Conservation (phyloP, 2,888 invertebrate genomes). For the Nymphalis polychloros region DNA sequence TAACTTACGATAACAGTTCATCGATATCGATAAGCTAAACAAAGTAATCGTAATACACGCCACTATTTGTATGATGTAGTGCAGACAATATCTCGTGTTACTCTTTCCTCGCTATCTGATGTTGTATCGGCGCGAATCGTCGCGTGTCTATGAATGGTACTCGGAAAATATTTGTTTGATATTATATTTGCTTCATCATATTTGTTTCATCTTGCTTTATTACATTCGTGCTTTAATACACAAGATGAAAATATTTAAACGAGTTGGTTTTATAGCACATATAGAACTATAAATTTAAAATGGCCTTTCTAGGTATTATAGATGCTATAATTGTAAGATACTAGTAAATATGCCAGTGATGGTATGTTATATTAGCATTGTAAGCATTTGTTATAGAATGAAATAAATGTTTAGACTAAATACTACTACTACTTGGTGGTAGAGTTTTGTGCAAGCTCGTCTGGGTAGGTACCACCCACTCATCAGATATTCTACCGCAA, state of each 20-base stretch:
- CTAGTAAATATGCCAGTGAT: too few species aligned
- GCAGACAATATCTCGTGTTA: constrained; percentile 54
- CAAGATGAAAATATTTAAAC: neutral
- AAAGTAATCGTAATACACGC: constrained; percentile 44
- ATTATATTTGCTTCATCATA: constrained; percentile 25
- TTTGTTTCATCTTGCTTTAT: constrained; percentile 21
- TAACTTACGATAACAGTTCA: neutral
- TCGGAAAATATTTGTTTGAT: constrained; percentile 32
- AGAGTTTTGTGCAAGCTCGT: too few species aligned
- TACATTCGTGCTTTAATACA: constrained; percentile 16
- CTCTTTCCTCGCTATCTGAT: constrained; percentile 40
- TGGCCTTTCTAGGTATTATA: neutral
- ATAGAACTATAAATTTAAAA: neutral
- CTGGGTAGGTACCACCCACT: too few species aligned
- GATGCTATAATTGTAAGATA: too few species aligned
- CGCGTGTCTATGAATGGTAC: constrained; percentile 40
- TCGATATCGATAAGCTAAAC: constrained; percentile 30
- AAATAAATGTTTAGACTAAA: too few species aligned
- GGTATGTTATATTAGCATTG: too few species aligned
- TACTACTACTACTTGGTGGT: too few species aligned
- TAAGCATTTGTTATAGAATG: too few species aligned
- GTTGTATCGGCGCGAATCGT: constrained; percentile 41
- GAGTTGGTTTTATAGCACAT: neutral
- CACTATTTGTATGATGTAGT: constrained; percentile 59
- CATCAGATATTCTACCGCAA: too few species aligned